phyloP scores from a whole-genome alignment of 2,113 vertebrate species.

The Gallinago undulata region DNA sequence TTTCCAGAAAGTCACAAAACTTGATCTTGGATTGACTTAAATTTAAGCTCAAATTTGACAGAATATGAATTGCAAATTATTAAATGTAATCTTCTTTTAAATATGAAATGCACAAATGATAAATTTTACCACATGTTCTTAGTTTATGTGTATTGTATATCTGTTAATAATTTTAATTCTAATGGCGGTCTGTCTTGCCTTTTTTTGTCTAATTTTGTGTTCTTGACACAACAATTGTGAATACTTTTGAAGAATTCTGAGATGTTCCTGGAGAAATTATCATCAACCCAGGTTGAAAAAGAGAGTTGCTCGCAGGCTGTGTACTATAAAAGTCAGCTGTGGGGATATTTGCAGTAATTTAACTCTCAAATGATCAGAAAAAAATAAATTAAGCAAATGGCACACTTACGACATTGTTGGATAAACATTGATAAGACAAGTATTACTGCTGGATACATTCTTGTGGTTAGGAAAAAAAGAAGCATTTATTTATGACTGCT shows the following conservation, averaged over 20 bases:
- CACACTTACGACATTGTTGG: neutral
- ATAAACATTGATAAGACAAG: neutral
- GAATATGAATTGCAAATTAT: neutral
- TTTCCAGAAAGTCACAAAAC: neutral
- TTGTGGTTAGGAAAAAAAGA: neutral
- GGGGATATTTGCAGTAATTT: neutral
- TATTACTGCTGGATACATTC: neutral
- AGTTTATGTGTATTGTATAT: neutral
- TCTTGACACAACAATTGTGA: neutral
- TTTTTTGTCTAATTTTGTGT: neutral
- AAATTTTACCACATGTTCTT: neutral
- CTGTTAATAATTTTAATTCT: neutral
- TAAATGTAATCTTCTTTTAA: neutral
- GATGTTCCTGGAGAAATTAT: neutral
- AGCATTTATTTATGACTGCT: neutral
- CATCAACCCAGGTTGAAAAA: neutral
- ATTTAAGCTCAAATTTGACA: conserved; percentile 4
- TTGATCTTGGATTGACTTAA: neutral
- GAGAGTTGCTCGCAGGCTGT: neutral
- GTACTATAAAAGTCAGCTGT: neutral
- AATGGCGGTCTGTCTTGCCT: neutral
- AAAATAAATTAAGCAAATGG: neutral
- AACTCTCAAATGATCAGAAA: neutral
- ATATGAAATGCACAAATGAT: neutral
- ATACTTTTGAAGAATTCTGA: neutral